These are phyloP conservation scores for Euplexia lucipara DNA, from an alignment of 2,888 invertebrate species.

Conservation along the genomic window DNA sequence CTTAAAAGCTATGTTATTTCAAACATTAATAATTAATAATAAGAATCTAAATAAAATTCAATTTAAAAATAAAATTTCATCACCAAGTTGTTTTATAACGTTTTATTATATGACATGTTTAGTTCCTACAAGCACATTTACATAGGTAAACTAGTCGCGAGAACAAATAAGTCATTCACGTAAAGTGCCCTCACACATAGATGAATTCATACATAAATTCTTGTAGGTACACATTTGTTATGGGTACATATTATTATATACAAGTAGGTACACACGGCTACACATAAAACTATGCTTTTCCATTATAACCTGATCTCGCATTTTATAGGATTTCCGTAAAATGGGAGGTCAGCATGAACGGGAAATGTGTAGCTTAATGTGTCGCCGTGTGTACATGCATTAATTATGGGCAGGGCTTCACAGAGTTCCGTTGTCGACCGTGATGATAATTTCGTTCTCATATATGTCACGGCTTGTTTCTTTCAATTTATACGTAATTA, in stretches of 20 bases:
- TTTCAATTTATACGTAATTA: slow-evolving; percentile 21
- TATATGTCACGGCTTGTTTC: slow-evolving; percentile 34
- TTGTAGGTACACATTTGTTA: slow-evolving; percentile 8
- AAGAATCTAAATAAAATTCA: background rate
- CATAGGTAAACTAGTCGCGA: slow-evolving; percentile 31
- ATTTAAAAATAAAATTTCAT: background rate
- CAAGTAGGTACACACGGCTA: slow-evolving; percentile 15
- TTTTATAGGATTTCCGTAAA: too few relatives aligned
- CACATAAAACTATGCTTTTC: too few relatives aligned
- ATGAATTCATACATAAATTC: slow-evolving; percentile 16
- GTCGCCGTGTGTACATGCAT: too few relatives aligned
- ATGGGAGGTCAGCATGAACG: too few relatives aligned
- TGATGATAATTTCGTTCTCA: slow-evolving; percentile 34
- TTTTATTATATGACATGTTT: slow-evolving; percentile 25
- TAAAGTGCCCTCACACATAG: slow-evolving; percentile 36
- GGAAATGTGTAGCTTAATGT: too few relatives aligned
- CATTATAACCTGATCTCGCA: too few relatives aligned
- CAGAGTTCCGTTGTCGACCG: slow-evolving; percentile 26
- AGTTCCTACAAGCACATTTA: slow-evolving; percentile 24
- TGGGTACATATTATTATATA: slow-evolving; percentile 8
- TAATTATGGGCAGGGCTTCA: slow-evolving; percentile 19
- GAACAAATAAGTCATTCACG: slow-evolving; percentile 37
- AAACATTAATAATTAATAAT: background rate
- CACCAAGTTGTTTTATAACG: background rate
- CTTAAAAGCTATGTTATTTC: background rate